These are phyloP conservation scores for Nephotettix cincticeps DNA, from an alignment of 1,140 invertebrate species.

Conservation along the genomic window DNA sequence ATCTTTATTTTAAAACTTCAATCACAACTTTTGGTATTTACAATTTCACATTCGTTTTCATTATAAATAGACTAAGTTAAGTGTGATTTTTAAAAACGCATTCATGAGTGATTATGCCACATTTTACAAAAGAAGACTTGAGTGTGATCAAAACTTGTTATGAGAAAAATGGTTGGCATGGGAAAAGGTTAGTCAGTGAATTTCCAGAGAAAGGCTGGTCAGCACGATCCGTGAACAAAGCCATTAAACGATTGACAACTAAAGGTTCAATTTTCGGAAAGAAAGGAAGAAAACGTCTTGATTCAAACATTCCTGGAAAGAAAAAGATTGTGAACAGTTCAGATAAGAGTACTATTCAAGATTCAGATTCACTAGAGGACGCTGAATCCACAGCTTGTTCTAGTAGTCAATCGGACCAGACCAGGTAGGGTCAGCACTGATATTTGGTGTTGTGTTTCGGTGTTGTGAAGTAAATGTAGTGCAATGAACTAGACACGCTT, in stretches of 20 bases:
- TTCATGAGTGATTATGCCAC: conserved; percentile 27
- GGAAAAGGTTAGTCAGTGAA: conserved; percentile 22
- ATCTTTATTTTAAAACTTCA: too few species aligned
- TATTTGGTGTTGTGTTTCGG: neutral
- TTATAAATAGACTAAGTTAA: too few species aligned
- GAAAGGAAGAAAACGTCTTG: conserved; percentile 11
- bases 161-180: conserved; percentile 26
- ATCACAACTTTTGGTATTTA: too few species aligned
- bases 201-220: conserved; percentile 26
- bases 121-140: conserved; percentile 27
- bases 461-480: conserved; percentile 7
- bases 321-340: neutral
- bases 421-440: neutral
- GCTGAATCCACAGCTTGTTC: neutral
- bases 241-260: conserved; percentile 24
- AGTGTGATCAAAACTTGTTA: conserved; percentile 19
- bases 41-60: too few species aligned
- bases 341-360: neutral
- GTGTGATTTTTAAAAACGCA: neutral
- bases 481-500: neutral
- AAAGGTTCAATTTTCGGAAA: conserved; percentile 24
- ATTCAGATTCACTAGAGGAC: neutral
- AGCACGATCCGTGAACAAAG: conserved; percentile 16
- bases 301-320: neutral
- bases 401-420: conserved; percentile 1